phyloP scores from a whole-genome alignment of 2,113 vertebrate genomes.

The Ahaetulla prasina region DNA sequence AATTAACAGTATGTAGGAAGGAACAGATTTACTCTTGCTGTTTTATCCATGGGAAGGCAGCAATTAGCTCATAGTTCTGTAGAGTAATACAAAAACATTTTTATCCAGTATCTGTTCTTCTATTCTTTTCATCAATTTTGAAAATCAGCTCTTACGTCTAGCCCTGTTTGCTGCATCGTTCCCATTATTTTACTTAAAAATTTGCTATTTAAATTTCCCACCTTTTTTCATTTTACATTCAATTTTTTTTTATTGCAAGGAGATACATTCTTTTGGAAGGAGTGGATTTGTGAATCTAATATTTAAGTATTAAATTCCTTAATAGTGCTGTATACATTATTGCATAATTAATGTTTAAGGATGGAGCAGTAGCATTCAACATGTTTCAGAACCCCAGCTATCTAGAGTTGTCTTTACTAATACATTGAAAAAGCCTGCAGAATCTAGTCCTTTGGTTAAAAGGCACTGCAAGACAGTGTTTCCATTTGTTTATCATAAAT shows the following conservation, averaged over 20 bases:
- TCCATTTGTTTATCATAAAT: not conserved
- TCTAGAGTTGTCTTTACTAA: not conserved
- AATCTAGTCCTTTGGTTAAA: not conserved
- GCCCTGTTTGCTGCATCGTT: not conserved
- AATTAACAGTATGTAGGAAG: not conserved
- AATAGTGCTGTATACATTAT: not conserved
- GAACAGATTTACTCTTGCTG: not conserved
- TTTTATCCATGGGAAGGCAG: not conserved
- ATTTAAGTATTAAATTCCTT: not conserved
- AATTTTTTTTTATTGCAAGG: not conserved
- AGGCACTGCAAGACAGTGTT: not conserved
- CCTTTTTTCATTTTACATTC: not conserved
- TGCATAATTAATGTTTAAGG: not conserved
- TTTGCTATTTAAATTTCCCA: not conserved
- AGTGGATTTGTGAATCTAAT: not conserved
- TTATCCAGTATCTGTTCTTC: not conserved
- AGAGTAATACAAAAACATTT: not conserved
- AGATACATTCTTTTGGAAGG: not conserved
- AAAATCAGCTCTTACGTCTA: not conserved
- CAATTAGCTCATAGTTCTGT: not conserved
- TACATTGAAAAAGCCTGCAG: not conserved
- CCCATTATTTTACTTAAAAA: not conserved
- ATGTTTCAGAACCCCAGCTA: not conserved
- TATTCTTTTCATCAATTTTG: not conserved
- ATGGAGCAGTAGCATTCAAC: not conserved